phyloP scores from a whole-genome alignment of 2,113 vertebrate species.

The Rhadina sibilatrix region DNA sequence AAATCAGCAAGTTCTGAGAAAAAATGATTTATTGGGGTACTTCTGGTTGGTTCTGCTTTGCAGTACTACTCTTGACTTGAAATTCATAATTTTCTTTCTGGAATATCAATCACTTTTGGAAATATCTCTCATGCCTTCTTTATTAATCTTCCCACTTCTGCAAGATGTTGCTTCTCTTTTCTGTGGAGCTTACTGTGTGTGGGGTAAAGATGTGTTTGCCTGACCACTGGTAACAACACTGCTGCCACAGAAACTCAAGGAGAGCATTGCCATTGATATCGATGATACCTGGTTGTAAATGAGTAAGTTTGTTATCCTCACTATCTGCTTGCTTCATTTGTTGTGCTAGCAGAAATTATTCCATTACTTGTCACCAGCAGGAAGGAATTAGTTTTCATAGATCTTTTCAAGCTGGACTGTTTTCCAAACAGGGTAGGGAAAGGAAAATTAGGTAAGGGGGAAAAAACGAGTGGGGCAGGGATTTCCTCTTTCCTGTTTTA shows the following conservation, averaged over 20 bases:
- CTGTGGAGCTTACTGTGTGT: background rate
- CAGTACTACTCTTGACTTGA: background rate
- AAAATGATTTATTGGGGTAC: background rate
- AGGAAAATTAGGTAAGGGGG: background rate
- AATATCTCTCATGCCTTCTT: background rate
- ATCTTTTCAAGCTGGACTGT: background rate
- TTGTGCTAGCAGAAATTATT: background rate
- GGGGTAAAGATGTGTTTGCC: background rate
- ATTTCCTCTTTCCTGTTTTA: slow-evolving; percentile 55
- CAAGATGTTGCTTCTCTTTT: background rate
- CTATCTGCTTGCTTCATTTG: background rate
- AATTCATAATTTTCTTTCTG: background rate
- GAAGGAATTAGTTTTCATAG: background rate
- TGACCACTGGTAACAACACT: background rate
- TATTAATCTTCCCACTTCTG: background rate
- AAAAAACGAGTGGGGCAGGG: background rate
- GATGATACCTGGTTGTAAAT: background rate
- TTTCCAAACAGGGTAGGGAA: background rate
- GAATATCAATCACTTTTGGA: background rate
- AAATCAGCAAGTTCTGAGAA: background rate
- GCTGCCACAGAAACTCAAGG: background rate
- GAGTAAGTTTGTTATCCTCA: background rate
- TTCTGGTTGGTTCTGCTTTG: background rate
- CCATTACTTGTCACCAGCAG: background rate
- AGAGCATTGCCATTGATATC: background rate